Evolutionary conservation across 2,888 invertebrate species (phyloP).

Genomic region (Leptinotarsa peninsularis): DNA sequence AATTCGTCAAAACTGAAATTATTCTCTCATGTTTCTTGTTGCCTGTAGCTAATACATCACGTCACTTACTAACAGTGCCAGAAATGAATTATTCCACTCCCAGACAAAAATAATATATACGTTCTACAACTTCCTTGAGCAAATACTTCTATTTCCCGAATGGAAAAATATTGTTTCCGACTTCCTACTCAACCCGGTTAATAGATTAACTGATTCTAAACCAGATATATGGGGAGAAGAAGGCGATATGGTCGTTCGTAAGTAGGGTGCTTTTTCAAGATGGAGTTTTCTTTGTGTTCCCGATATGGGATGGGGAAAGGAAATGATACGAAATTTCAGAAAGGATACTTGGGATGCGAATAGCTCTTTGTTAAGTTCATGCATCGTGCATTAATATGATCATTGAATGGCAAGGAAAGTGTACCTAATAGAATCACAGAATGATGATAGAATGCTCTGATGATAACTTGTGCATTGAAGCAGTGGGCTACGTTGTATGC

Average conservation of each 20-base stretch:
- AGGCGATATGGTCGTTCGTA: constrained; percentile 10
- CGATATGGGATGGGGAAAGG: not conserved
- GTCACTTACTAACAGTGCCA: not conserved
- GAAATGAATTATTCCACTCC: constrained; percentile 11
- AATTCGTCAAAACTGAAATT: not conserved
- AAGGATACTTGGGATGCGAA: not conserved
- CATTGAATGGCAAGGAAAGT: no score
- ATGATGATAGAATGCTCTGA: no score
- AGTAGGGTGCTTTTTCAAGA: constrained; percentile 13
- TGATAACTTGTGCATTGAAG: no score
- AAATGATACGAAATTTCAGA: not conserved
- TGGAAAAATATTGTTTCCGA: constrained; percentile 20
- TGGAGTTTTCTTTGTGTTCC: not conserved
- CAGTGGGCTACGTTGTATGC: no score
- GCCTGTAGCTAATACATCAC: not conserved
- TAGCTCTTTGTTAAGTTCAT: not conserved
- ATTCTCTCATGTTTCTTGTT: not conserved
- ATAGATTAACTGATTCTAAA: constrained; percentile 21
- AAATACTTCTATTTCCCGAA: constrained; percentile 22
- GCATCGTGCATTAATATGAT: not conserved
- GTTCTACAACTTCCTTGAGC: constrained; percentile 13
- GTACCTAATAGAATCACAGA: no score
- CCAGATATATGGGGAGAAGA: constrained; percentile 4
- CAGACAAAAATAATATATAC: constrained; percentile 6
- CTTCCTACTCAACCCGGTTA: constrained; percentile 22